These are phyloP conservation scores for Drosophila melanocephala DNA, from an alignment of 2,888 invertebrate genomes.

Conservation along the genomic window DNA sequence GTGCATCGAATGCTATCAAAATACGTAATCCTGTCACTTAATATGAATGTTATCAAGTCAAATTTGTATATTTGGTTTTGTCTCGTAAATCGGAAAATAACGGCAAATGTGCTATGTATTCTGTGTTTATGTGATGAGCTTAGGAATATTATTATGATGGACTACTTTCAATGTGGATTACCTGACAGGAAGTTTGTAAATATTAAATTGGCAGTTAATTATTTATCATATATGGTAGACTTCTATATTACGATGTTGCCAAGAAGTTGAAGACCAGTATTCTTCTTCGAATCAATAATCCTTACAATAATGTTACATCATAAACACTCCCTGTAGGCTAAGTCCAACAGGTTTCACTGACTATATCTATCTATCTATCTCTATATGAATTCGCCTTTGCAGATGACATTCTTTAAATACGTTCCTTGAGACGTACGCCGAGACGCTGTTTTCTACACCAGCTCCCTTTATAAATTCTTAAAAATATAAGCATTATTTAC, in stretches of 20 bases:
- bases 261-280: neutral
- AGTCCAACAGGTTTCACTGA: neutral
- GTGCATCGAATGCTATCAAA: neutral
- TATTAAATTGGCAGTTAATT: neutral
- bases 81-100: neutral
- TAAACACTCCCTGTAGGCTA: too few species aligned
- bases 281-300: neutral
- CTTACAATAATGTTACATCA: neutral
- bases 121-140: neutral
- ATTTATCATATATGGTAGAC: neutral
- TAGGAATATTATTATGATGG: neutral
- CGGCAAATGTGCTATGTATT: neutral
- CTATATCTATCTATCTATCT: neutral
- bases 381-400: neutral
- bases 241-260: neutral
- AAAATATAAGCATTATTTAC: too few species aligned
- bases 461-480: too few species aligned
- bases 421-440: neutral
- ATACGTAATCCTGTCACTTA: conserved; percentile 2
- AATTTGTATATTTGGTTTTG: neutral
- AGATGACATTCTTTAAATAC: neutral
- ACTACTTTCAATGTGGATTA: neutral
- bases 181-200: neutral
- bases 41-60: neutral
- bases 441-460: neutral